Base-by-base conservation (phyloP, 2,113 vertebrate species). In the Leptodactylus fuscus region DNA sequence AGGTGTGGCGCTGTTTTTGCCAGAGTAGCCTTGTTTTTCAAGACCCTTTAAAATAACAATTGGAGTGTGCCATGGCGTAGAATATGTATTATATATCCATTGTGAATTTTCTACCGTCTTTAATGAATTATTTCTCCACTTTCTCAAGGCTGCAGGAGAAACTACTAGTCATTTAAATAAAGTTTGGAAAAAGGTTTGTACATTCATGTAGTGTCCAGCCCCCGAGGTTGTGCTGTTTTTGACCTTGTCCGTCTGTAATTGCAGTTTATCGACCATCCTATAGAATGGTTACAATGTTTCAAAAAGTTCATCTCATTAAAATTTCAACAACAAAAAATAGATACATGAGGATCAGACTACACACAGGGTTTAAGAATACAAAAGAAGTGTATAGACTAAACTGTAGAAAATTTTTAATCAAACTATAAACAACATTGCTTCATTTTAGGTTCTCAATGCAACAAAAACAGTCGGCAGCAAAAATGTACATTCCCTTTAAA, bases 121-220 rank as follows among this genome's bases (percentile, higher is more conserved):
- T 85, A 71, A 85, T 78, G 6, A 49, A 60, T 89, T 91, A 89
- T 91, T 88, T 94, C 88, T 94, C 91, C 88, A 94, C 92, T 92
- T 92, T 90, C 92, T 91, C 93, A 96, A 99, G 96, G 94, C 91
- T 91, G 85, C 96, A 92, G 94, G 94, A 73, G 94, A 95, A 46
- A 80, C 83, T 16, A 24, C 62, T 74, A 94, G 90, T 89, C 94
- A 94, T 90, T 94, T 97, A 91, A 96, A 95, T 94, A 97, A 98
- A 97, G 96, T 97, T 80, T 98, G 97, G 96, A 97, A 97, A 93
- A 98, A 98, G 96, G 97, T 98, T 95, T 95, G 97, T 98, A 96
- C 92, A 87, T 81, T 75, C 84, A 91, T 81, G 87, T 88, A 87
- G 86, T 38, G 55, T 78, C 71, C 81, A 87, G 88, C 74, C 88